phyloP scores from a whole-genome alignment of 1,140 invertebrate genomes.

The Diorhabda sublineata region DNA sequence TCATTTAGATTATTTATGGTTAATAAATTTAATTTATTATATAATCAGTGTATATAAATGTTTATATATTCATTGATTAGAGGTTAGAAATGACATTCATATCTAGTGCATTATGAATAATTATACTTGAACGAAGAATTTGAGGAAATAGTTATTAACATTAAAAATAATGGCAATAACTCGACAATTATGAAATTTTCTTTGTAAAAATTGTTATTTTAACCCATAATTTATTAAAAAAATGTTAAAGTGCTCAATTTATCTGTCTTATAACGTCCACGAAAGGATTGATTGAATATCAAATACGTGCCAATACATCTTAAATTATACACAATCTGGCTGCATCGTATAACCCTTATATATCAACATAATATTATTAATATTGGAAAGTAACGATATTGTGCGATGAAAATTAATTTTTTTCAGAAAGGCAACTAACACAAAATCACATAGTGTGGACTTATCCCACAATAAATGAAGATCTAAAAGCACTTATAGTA shows the following conservation, averaged over 20 bases:
- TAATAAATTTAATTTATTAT: no score
- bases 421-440: neutral
- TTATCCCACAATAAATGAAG: neutral
- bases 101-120: no score
- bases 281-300: neutral
- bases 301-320: neutral
- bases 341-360: neutral
- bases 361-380: neutral
- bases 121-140: no score
- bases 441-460: neutral
- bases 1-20: no score
- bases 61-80: no score
- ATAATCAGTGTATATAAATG: no score
- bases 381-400: neutral
- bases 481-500: neutral
- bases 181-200: neutral
- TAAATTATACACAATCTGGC: neutral
- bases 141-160: no score
- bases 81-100: no score
- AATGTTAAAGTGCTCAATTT: no score
- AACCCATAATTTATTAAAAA: no score
- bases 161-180: neutral
- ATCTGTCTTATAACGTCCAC: neutral
- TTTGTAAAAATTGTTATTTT: no score
- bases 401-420: neutral